A percentile compares a stretch with the other conserved stretches of the same genome.
Evolutionary conservation across 1,140 invertebrate genomes (phyloP).

Genomic region (Platyscapa corneri): DNA sequence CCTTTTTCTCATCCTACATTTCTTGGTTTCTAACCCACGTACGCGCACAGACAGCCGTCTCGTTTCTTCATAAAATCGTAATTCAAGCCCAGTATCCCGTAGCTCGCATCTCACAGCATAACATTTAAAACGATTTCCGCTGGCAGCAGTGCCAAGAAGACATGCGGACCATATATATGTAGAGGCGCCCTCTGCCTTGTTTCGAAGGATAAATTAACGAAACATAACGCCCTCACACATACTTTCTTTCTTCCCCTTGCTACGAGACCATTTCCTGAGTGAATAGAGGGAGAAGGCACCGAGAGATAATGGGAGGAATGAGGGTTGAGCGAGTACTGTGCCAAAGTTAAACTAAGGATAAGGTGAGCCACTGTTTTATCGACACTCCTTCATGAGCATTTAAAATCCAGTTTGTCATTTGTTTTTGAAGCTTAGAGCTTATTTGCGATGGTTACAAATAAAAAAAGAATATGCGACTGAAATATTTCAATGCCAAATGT

Average conservation of each 20-base stretch:
- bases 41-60: background rate
- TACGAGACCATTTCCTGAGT: background rate
- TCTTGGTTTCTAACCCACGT: slow-evolving; percentile 12
- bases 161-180: slow-evolving; percentile 38
- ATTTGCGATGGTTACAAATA: too few relatives aligned
- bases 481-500: too few relatives aligned
- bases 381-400: background rate
- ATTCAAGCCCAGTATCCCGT: slow-evolving; percentile 66
- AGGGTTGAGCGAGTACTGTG: background rate
- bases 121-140: slow-evolving; percentile 75
- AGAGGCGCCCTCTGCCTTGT: slow-evolving; percentile 58
- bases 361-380: slow-evolving; percentile 15
- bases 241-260: background rate
- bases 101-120: slow-evolving; percentile 68
- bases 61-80: slow-evolving; percentile 72
- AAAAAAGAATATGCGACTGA: too few relatives aligned
- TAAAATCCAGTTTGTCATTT: slow-evolving; percentile 20
- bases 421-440: background rate
- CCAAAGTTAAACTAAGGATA: slow-evolving; percentile 7
- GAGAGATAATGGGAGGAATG: slow-evolving; percentile 61
- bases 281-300: background rate
- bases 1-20: background rate
- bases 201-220: slow-evolving; percentile 74
- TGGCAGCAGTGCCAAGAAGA: slow-evolving; percentile 73
- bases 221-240: slow-evolving; percentile 68